Evolutionary conservation across 92 coral and sea anemone genomes (phyloP).

Genomic region (Palythoa grandis): DNA sequence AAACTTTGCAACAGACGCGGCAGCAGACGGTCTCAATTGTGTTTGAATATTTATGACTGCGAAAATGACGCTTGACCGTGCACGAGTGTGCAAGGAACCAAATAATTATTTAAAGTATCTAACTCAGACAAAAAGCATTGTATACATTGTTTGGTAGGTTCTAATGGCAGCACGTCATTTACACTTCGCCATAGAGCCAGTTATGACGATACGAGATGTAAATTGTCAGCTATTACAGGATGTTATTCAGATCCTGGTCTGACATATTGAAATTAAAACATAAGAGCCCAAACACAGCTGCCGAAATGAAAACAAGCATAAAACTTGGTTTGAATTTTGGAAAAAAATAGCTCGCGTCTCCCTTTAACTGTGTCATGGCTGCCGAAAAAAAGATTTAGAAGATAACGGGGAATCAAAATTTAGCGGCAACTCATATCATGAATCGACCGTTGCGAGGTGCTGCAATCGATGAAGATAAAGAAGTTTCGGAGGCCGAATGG

Average conservation of each 20-base stretch:
- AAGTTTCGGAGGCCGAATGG: too few species aligned
- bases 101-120: neutral
- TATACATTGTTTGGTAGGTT: neutral
- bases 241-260: neutral
- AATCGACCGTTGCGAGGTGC: too few species aligned
- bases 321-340: too few species aligned
- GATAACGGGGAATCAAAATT: too few species aligned
- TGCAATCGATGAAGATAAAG: too few species aligned
- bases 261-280: slow-evolving; percentile 12
- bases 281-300: neutral
- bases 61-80: neutral
- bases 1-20: neutral
- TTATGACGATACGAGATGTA: slow-evolving; percentile 7
- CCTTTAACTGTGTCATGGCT: too few species aligned
- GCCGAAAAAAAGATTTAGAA: too few species aligned
- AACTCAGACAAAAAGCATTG: neutral
- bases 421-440: too few species aligned
- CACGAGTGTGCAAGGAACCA: neutral
- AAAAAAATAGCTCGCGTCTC: too few species aligned
- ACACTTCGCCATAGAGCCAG: slow-evolving; percentile 11
- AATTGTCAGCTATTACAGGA: neutral
- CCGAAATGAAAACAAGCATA: too few species aligned
- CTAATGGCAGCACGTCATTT: neutral
- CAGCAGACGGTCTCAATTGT: neutral
- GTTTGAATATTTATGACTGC: neutral